phyloP scores from a whole-genome alignment of 2,113 vertebrate genomes.

The Nanorana parkeri region DNA sequence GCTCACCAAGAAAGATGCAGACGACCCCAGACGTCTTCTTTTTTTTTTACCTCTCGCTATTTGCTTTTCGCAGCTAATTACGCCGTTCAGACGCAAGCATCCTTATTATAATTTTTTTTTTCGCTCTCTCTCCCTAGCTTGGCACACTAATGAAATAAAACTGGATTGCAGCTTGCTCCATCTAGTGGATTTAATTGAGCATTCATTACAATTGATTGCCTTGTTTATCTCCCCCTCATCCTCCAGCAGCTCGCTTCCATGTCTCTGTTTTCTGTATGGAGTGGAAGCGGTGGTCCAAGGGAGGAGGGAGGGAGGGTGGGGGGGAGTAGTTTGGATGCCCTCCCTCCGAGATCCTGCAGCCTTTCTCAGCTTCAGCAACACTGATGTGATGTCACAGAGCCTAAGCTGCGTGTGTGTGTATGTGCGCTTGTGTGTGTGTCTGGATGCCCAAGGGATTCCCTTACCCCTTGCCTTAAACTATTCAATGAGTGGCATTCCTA shows the following conservation, averaged over 20 bases:
- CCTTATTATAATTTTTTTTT: neutral
- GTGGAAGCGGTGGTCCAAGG: slow-evolving; percentile 31
- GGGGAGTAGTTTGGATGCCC: neutral
- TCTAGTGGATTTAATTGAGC: slow-evolving; percentile 51
- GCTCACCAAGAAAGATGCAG: neutral
- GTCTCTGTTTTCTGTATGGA: slow-evolving; percentile 52
- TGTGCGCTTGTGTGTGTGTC: neutral
- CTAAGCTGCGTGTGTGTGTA: neutral
- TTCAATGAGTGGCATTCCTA: neutral
- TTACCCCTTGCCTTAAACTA: neutral
- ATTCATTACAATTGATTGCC: slow-evolving; percentile 53
- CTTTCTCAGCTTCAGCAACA: slow-evolving; percentile 24
- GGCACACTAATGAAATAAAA: slow-evolving; percentile 31
- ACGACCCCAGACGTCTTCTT: slow-evolving; percentile 1
- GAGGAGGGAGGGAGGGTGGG: slow-evolving; percentile 24
- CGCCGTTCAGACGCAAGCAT: slow-evolving; percentile 39
- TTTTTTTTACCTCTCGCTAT: slow-evolving; percentile 27
- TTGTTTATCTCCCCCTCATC: slow-evolving; percentile 38
- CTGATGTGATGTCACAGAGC: slow-evolving; percentile 42
- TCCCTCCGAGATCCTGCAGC: slow-evolving; percentile 30
- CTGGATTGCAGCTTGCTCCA: slow-evolving; percentile 45
- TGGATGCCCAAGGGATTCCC: slow-evolving; percentile 44
- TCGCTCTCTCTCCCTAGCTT: neutral
- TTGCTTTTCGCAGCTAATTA: slow-evolving; percentile 31
- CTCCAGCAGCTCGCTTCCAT: slow-evolving; percentile 27